These are phyloP conservation scores for Centroberyx gerrardi DNA, from an alignment of 2,797 vertebrate species.

Conservation along the genomic window DNA sequence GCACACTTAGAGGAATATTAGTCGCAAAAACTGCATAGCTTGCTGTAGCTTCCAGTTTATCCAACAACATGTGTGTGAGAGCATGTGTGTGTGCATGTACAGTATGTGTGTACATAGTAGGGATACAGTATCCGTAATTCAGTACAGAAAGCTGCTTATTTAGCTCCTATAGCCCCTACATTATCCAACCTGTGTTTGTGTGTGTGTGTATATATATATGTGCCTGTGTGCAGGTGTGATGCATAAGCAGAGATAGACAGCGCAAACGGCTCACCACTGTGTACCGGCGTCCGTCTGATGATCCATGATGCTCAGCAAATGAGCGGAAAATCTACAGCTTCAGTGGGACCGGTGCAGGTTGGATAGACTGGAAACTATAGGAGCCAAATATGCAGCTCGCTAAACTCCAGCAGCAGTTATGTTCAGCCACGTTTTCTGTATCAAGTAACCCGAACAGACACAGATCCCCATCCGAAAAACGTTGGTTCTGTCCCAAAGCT, in stretches of 20 bases:
- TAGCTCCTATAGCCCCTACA: not conserved
- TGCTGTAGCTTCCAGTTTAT: no score
- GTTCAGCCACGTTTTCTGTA: no score
- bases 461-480: no score
- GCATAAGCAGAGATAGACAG: conserved; percentile 2
- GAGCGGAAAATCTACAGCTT: conserved; percentile 60
- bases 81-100: no score
- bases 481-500: no score
- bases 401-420: conserved; percentile 3
- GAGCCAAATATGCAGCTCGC: not conserved
- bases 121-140: no score
- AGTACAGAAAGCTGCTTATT: not conserved
- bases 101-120: no score
- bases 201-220: not conserved
- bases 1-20: not conserved
- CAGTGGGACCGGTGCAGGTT: conserved; percentile 34
- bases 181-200: not conserved
- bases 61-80: no score
- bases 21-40: no score
- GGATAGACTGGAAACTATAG: conserved; percentile 20
- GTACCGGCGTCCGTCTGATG: conserved; percentile 28
- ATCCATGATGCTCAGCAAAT: conserved; percentile 51
- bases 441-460: no score
- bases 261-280: not conserved
- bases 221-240: conserved; percentile 24